Percentiles rank a stretch among this genome's conserved stretches.
phyloP scores from a whole-genome alignment of 2,113 vertebrate genomes.

The Phylloscopus trochilus region DNA sequence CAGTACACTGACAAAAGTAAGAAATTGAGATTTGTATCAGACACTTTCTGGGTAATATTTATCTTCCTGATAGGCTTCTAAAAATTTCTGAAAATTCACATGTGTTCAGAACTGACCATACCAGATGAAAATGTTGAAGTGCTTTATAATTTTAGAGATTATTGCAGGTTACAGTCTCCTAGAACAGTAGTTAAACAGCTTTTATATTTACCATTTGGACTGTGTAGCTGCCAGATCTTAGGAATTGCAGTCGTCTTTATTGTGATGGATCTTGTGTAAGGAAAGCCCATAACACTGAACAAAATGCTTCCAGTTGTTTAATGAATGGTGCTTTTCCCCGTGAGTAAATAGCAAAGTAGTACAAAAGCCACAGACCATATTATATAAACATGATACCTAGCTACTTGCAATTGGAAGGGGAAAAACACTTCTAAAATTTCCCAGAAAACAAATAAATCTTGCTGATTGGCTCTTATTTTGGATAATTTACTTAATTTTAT shows the following conservation, averaged over 20 bases:
- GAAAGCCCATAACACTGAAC: neutral
- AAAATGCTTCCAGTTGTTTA: neutral
- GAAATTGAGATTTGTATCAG: neutral
- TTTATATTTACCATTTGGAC: neutral
- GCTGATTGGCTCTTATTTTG: neutral
- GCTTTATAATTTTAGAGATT: neutral
- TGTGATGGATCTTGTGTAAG: neutral
- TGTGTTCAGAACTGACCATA: neutral
- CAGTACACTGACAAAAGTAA: neutral
- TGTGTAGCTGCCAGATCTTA: neutral
- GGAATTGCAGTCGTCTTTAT: neutral
- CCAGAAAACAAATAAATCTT: neutral
- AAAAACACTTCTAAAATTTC: neutral
- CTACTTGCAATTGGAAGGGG: neutral
- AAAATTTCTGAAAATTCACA: neutral
- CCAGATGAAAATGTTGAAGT: neutral
- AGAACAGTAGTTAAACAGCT: neutral
- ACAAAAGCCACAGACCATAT: neutral
- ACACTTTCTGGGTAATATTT: neutral
- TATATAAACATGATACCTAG: neutral
- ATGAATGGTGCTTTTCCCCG: neutral
- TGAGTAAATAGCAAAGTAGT: constrained; percentile 5
- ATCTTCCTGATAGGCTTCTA: neutral
- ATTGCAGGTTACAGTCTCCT: neutral
- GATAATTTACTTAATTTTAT: neutral